Evolutionary conservation across 2,888 invertebrate genomes (phyloP).

Genomic region (Atrina japonica): DNA sequence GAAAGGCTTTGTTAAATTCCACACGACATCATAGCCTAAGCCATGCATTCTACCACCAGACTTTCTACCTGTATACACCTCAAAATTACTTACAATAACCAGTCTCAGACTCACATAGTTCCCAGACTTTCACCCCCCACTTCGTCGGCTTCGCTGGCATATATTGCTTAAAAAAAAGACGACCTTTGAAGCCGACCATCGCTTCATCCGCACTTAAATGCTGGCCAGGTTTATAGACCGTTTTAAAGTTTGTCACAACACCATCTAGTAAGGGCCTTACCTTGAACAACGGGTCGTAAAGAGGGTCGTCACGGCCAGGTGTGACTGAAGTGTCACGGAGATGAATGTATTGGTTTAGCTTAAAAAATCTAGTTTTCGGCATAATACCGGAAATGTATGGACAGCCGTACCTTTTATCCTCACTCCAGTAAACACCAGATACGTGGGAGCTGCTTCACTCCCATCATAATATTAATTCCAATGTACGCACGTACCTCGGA

Average conservation of each 20-base stretch:
- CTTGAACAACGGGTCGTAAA: conserved; percentile 6
- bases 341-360: conserved; percentile 12
- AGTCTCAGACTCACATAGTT: not conserved
- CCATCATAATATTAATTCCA: not conserved
- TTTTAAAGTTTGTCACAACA: not conserved
- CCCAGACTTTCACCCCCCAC: conserved; percentile 5
- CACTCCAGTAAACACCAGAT: not conserved
- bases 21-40: conserved; percentile 1
- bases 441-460: not conserved
- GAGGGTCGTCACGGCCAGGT: conserved; percentile 7
- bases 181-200: not conserved
- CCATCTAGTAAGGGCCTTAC: not conserved
- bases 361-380: not conserved
- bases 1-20: not conserved
- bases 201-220: not conserved
- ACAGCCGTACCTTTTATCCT: not conserved
- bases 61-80: conserved; percentile 1
- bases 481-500: not conserved
- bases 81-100: conserved; percentile 1
- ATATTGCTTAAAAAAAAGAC: conserved; percentile 1
- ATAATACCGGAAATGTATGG: not conserved
- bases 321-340: not conserved
- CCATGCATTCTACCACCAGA: not conserved
- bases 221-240: not conserved
- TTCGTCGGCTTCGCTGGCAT: conserved; percentile 3